phyloP scores from a whole-genome alignment of 2,797 vertebrate species.

The Sebastes hubbsi region DNA sequence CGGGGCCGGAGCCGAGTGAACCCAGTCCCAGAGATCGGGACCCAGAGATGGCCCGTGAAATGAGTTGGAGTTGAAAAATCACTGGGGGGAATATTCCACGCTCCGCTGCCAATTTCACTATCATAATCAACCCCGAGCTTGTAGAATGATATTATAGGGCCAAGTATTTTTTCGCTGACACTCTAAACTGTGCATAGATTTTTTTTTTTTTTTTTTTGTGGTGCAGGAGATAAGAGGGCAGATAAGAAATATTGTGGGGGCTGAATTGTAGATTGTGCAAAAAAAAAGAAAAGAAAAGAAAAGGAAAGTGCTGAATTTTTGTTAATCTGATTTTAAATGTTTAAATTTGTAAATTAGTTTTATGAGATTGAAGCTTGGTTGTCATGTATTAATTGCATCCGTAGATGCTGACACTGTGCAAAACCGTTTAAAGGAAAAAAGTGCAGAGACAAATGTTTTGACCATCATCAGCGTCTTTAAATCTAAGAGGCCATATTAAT shows the following conservation, averaged over 20 bases:
- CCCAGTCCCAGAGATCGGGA: constrained; percentile 51
- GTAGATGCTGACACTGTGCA: background rate
- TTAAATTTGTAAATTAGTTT: constrained; percentile 27
- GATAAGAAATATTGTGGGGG: constrained; percentile 48
- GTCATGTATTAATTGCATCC: background rate
- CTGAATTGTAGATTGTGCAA: constrained; percentile 25
- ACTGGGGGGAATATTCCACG: constrained; percentile 50
- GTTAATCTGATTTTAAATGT: constrained; percentile 36
- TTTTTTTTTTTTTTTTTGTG: constrained; percentile 10
- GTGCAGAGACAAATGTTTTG: background rate
- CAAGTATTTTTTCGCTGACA: constrained; percentile 59
- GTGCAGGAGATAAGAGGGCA: constrained; percentile 45
- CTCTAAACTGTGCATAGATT: constrained; percentile 41
- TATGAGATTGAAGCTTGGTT: constrained; percentile 3
- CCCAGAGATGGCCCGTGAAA: constrained; percentile 62
- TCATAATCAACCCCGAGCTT: constrained; percentile 64
- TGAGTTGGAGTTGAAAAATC: constrained; percentile 56
- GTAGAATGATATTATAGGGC: constrained; percentile 55
- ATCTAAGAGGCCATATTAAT: background rate
- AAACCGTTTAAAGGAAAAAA: background rate
- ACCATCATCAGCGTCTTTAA: background rate
- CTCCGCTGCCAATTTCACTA: constrained; percentile 60
- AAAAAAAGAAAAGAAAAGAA: background rate
- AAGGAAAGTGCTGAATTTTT: constrained; percentile 30
- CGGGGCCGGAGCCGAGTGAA: constrained; percentile 31